Base-by-base conservation (phyloP, 2,113 vertebrate genomes). In the Silurus asotus region DNA sequence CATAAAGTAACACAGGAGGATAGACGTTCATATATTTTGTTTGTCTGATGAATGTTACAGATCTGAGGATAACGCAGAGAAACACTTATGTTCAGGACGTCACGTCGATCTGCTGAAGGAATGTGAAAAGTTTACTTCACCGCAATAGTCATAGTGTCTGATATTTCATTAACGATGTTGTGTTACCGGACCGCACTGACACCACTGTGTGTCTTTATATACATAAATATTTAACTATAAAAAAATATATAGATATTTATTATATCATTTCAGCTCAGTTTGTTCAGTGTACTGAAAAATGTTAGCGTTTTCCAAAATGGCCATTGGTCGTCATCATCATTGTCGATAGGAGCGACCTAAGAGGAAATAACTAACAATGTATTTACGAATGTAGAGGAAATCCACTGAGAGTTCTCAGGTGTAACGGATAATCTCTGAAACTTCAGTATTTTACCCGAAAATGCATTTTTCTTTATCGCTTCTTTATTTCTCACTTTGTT, bases 181-280 rank as follows among this genome's bases (percentile, higher is more conserved):
- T 85, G 20, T 87, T 81, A 86, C 83, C 80, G 86, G 58, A 83
- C 75, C 86, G 86, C 86, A 89, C 88, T 89, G 88, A 88, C 86
- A 81, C 81, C 83, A 87, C 88, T 86, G 86, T 89, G 81, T 89
- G 20, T 76, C 4, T 20, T 64, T 64, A 64, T 64, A 64, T 4
- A 64, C 20, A 49, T 51, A 49, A 4, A 49, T 49, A 55, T 15
- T 80, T 87, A 49, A 23, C 9, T 25, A 28, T 77, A 55, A 25
- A 55, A 25, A n/a, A 3, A 55, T 48, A 51, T 13, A 79, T 83
- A 76, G 23, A 87, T 17, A 75, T 81, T 65, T 17, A 53, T 72
- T 37, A 49, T 79, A 70, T 89, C 1, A 85, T 89, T 75, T 82
- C 28, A 83, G 64, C 37, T 82, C 23, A 58, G 80, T 76, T 86